Evolutionary conservation across 1,140 invertebrate genomes (phyloP).

Genomic region (Diabrotica undecimpunctata): DNA sequence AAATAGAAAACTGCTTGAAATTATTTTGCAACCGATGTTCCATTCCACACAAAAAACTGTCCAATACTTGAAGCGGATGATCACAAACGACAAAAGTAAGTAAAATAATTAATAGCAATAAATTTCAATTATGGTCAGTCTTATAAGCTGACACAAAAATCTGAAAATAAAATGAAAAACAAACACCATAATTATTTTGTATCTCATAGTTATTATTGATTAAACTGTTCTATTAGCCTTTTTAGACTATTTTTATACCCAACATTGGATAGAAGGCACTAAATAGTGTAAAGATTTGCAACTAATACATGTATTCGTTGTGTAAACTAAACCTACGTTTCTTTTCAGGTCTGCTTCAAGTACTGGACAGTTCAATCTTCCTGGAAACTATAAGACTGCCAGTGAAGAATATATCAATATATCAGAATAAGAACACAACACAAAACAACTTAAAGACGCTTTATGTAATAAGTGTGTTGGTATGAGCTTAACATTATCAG

Average conservation of each 20-base stretch:
- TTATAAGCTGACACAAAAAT: too few species aligned
- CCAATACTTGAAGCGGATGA: constrained; percentile 7
- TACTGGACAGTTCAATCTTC: background rate
- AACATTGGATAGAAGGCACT: too few species aligned
- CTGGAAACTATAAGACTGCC: background rate
- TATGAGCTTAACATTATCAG: constrained; percentile 39
- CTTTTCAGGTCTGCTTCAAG: constrained; percentile 3
- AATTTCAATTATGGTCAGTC: too few species aligned
- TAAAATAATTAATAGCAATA: too few species aligned
- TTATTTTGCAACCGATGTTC: background rate
- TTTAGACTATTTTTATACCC: too few species aligned
- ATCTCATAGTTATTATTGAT: too few species aligned
- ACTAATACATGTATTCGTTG: too few species aligned
- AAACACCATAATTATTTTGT: too few species aligned
- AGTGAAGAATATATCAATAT: constrained; percentile 1
- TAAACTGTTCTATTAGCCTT: too few species aligned
- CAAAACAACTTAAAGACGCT: constrained; percentile 19
- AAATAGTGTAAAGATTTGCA: too few species aligned
- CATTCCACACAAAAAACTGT: background rate
- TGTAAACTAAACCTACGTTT: background rate
- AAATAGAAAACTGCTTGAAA: constrained; percentile 1
- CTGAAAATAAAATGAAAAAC: too few species aligned
- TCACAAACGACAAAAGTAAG: background rate
- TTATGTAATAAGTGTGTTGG: constrained; percentile 31
- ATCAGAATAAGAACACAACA: background rate